Percentiles rank a stretch among this genome's conserved stretches.
phyloP scores from a whole-genome alignment of 1,140 invertebrate genomes.

The Microplitis mediator region DNA sequence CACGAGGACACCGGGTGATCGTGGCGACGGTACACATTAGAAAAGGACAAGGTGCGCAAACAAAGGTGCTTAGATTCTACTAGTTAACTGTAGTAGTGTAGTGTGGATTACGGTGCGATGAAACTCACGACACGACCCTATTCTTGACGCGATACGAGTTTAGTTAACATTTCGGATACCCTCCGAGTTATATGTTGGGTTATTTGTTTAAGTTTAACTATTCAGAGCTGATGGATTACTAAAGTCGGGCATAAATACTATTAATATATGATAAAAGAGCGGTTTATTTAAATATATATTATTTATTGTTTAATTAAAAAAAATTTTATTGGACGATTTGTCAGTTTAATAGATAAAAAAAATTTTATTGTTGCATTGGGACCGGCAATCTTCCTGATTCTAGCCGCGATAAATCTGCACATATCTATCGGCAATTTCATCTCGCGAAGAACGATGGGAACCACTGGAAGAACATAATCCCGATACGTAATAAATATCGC shows the following conservation, averaged over 20 bases:
- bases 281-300: background rate
- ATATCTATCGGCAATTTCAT: slow-evolving; percentile 20
- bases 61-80: slow-evolving; percentile 44
- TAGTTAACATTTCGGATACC: too few species aligned
- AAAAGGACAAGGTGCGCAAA: slow-evolving; percentile 40
- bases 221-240: too few species aligned
- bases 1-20: slow-evolving; percentile 1
- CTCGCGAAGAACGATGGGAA: slow-evolving; percentile 21
- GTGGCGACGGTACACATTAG: slow-evolving; percentile 22
- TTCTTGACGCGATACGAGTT: too few species aligned
- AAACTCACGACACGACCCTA: too few species aligned
- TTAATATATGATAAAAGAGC: too few species aligned
- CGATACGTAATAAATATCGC: slow-evolving; percentile 58
- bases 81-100: too few species aligned
- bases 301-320: background rate
- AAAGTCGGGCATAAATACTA: too few species aligned
- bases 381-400: background rate
- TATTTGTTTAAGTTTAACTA: too few species aligned
- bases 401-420: slow-evolving; percentile 20
- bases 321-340: background rate
- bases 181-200: too few species aligned
- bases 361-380: background rate
- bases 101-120: too few species aligned
- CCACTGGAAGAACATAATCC: slow-evolving; percentile 49
- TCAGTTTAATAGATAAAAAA: slow-evolving; percentile 13